Evolutionary conservation across 2,797 vertebrate species (phyloP).

Genomic region (Myotis planiceps): DNA sequence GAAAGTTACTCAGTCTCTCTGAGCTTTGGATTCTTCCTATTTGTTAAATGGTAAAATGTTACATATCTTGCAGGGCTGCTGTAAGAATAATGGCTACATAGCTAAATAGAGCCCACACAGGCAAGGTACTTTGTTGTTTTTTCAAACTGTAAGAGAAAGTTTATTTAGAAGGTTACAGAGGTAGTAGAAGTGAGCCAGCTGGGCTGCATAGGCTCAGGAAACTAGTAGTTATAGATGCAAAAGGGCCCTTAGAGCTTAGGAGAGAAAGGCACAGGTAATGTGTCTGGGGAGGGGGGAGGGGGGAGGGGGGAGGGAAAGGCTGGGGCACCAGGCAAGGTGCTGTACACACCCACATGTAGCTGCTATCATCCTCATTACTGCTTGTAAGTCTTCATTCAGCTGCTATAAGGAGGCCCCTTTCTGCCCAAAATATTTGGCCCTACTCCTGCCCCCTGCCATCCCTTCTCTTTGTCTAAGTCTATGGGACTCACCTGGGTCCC

Average conservation of each 20-base stretch:
- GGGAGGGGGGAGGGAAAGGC: fast-evolving
- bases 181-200: not conserved
- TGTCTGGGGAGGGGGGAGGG: fast-evolving
- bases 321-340: not conserved
- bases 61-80: not conserved
- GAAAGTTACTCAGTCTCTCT: not conserved
- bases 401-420: not conserved
- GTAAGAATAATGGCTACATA: not conserved
- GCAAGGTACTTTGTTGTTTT: not conserved
- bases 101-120: not conserved
- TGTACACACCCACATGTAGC: not conserved
- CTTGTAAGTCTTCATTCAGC: not conserved
- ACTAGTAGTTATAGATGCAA: not conserved
- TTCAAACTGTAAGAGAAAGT: not conserved
- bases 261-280: not conserved
- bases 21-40: not conserved
- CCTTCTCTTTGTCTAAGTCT: not conserved
- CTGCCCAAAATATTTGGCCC: not conserved
- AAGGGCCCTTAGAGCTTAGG: not conserved
- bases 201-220: not conserved
- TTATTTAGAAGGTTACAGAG: not conserved
- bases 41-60: not conserved
- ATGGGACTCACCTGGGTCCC: constrained; percentile 91
- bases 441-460: not conserved
- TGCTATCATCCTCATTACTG: not conserved